Base-by-base conservation (phyloP, 1,140 invertebrate genomes). In the Heterodera carotae region DNA sequence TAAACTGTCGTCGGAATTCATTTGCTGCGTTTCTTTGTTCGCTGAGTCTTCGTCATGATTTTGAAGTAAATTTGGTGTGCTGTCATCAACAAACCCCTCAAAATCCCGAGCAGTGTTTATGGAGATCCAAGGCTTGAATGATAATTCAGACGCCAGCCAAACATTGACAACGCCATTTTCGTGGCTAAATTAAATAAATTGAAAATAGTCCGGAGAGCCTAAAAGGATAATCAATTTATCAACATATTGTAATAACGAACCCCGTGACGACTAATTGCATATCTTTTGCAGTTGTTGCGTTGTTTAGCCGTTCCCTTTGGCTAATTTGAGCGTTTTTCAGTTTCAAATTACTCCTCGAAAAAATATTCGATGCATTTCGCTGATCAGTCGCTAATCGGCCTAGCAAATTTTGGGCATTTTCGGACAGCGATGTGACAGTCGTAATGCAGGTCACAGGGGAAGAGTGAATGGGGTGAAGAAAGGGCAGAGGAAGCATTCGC, bases 401-500 rank as follows among this genome's bases (percentile, higher is more conserved):
- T 25, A 73, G 67, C 39, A 62, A 53, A 8, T 27, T 56, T n/a
- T 70, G 53, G 29, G 67, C 39, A 15, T 56, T 29, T 39, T 72
- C 62, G 60, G 64, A 69, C 25, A 76, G 31, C 34, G 56, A 60
- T 8, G 59, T 77, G 72, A 69, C 56, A 5, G 64, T 43, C 15
- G 62, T 36, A 34, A 72, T n/a, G 31, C 48, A 76, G 12, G 83
- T 85, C n/a, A 83, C 69, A 12, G 82, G 80, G 10, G 83, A 82
- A 39, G 80, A 84, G 70, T 83, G 80, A 48, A 83, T 48, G 12
- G 71, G 69, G 69, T 84, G 39, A 7, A 83, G 75, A 53, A 75
- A 69, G 39, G 71, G 83, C n/a, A 83, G 69, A 6, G 59, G 34
- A 69, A 83, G 70, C 29, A 69, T 69, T 25, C 74, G 27, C 31